Evolutionary conservation across 2,113 vertebrate genomes (phyloP).

Genomic region (Protobothrops mucrosquamatus): DNA sequence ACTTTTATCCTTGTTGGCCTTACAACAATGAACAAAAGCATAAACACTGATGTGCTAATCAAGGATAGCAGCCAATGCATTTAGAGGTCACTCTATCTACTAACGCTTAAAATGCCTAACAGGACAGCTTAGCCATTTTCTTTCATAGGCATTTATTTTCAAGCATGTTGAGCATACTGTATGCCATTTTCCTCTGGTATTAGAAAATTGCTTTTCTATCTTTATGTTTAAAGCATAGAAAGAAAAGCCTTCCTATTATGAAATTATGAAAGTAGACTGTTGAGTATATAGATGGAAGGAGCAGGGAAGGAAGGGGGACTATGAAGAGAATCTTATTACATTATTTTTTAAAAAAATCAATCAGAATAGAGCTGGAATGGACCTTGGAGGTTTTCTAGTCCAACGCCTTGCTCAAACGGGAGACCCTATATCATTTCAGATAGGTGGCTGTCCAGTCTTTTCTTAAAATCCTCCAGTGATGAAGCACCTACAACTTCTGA

Average conservation of each 20-base stretch:
- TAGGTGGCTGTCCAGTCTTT: not conserved
- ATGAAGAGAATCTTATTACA: not conserved
- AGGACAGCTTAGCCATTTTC: not conserved
- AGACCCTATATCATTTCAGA: not conserved
- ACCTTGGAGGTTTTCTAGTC: not conserved
- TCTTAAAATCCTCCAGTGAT: not conserved
- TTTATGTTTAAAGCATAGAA: not conserved
- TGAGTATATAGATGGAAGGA: not conserved
- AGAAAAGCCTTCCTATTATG: not conserved
- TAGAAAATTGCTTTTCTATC: not conserved
- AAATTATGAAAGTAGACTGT: not conserved
- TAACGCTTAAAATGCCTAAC: not conserved
- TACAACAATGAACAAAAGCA: conserved; percentile 42
- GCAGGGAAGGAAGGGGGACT: not conserved
- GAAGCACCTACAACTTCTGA: not conserved
- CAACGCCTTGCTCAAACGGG: not conserved
- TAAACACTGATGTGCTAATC: conserved; percentile 16
- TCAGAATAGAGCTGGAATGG: not conserved
- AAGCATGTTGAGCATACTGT: not conserved
- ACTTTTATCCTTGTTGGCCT: conserved; percentile 26
- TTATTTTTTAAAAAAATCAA: not conserved
- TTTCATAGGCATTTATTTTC: not conserved
- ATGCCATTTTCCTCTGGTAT: not conserved
- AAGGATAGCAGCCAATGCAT: not conserved
- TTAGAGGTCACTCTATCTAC: not conserved